Evolutionary conservation across 2,113 vertebrate genomes (phyloP), one percentile per base, ranked within the genome.

Genomic region (Rhinichthys klamathensis): DNA sequence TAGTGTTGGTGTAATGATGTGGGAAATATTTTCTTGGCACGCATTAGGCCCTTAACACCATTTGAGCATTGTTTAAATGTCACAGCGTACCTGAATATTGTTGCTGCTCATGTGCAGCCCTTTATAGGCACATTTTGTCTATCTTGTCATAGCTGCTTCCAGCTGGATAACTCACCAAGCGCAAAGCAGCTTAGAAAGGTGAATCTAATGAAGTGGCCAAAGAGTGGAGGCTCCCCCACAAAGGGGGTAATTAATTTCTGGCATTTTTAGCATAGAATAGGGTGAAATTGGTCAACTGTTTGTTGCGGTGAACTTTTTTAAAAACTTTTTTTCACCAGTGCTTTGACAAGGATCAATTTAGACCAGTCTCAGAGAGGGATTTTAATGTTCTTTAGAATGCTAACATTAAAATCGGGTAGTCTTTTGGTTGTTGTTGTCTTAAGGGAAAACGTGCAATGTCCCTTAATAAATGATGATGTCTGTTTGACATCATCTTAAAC

Each of bases 41-140:
- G 6, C 78, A 46, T 80, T 80, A 65, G 60, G 78, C 78, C 60
- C 78, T 65, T 80, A 65, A 49, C 61, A 80, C 60, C 38, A 80
- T 41, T 65, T 30, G 60, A 80, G 78, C 78, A 49, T 65, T 65
- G 61, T 65, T 80, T 65, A 65, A 80, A 80, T 80, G 78, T 63
- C 60, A 80, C 78, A 80, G 41, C 7, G 30, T 76, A 76, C 74
- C 60, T 80, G 78, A 65, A 60, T 44, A 80, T 63, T 80, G 78
- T 80, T 65, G 15, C 41, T 65, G 41, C 41, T 38, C 60, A 27
- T 80, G 56, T 63, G 58, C 38, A 61, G 35, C 77, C 38, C 38
- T 80, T 80, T 80, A 80, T 63, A 25, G 41, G 38, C 60, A 30
- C 60, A 80, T 63, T 65, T 60, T 80, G 25, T 2, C 38, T 44